Conservation (phyloP, 2,797 vertebrate species). For the Coracias cyanogaster region DNA sequence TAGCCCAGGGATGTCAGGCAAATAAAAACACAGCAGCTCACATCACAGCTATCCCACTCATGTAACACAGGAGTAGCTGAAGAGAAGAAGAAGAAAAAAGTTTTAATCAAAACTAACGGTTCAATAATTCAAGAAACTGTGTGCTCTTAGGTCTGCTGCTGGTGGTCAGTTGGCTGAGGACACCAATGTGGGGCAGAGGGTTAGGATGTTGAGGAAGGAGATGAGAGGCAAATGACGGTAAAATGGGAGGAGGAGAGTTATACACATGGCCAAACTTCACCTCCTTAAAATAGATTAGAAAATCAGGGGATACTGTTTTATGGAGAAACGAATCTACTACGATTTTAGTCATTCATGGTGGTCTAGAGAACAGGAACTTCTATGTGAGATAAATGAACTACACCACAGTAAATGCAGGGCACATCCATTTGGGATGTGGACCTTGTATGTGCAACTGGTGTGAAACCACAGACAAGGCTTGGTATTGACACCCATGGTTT, state of each 20-base stretch:
- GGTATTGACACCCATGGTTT: not conserved
- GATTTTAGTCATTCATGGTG: not conserved
- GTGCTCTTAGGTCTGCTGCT: not conserved
- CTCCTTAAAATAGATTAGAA: not conserved
- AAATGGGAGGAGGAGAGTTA: not conserved
- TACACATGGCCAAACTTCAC: not conserved
- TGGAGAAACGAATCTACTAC: not conserved
- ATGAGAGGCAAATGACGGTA: not conserved
- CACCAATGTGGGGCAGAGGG: not conserved
- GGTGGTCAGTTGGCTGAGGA: not conserved
- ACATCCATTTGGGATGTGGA: not conserved
- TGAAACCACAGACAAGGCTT: constrained; percentile 25
- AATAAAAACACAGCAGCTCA: not conserved
- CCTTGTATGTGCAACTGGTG: not conserved
- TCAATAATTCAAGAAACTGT: not conserved
- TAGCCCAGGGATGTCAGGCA: not conserved
- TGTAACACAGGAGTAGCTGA: not conserved
- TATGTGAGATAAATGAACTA: not conserved
- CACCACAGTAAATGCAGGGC: not conserved
- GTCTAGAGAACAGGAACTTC: constrained; percentile 7
- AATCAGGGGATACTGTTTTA: not conserved
- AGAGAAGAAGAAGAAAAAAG: not conserved
- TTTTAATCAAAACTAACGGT: not conserved
- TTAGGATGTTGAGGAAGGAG: not conserved
- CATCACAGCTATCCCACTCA: not conserved